Conservation (phyloP, 2,888 invertebrate species). For the Chalcosyrphus nemorum region DNA sequence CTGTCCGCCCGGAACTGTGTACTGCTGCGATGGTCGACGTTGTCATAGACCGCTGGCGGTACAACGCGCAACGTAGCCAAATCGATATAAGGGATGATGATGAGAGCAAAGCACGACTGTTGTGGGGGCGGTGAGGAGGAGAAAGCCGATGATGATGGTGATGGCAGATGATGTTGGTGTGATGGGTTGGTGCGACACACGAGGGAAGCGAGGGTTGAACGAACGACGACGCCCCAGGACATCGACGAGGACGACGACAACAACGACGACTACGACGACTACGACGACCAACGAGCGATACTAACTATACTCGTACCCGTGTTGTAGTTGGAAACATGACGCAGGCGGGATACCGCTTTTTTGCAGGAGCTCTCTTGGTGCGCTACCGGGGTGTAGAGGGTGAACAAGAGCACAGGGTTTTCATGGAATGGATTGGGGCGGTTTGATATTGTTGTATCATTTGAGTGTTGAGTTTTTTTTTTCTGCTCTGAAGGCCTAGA, state of each 20-base stretch:
- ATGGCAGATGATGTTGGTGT: neutral
- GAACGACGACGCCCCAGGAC: constrained; percentile 58
- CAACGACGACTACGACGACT: neutral
- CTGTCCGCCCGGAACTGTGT: constrained; percentile 29
- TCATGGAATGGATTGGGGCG: constrained; percentile 8
- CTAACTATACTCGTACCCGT: constrained; percentile 3
- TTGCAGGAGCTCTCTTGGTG: constrained; percentile 39
- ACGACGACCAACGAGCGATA: constrained; percentile 64
- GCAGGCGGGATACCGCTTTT: constrained; percentile 73
- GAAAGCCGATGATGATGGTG: constrained; percentile 32
- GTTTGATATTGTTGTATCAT: constrained; percentile 24
- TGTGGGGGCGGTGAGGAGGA: constrained; percentile 39
- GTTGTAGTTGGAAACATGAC: constrained; percentile 54
- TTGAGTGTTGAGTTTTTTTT: constrained; percentile 22
- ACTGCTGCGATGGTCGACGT: constrained; percentile 45
- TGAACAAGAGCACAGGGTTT: constrained; percentile 18
- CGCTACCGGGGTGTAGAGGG: constrained; percentile 20
- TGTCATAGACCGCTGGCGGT: constrained; percentile 71
- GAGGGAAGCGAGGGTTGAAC: constrained; percentile 51
- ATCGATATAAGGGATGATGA: constrained; percentile 72
- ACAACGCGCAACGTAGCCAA: constrained; percentile 62
- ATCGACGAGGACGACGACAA: constrained; percentile 7
- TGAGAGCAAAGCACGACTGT: constrained; percentile 55
- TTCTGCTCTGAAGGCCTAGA: neutral
- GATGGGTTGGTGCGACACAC: constrained; percentile 13